Conservation (phyloP, 2,888 invertebrate species). For the Auanema freiburgensis region DNA sequence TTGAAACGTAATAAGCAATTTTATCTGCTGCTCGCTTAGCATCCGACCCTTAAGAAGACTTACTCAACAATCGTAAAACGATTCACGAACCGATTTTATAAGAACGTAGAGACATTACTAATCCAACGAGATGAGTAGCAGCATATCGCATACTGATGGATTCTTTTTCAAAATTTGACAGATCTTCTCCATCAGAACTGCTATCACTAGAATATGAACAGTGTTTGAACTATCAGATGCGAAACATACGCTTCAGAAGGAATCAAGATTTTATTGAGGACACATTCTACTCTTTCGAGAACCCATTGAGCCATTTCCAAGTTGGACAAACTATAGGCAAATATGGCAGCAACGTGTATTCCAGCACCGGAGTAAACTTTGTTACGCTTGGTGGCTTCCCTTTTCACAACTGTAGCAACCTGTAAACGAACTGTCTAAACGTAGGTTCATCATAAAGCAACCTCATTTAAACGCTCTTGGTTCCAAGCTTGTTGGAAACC, state of each 20-base stretch:
- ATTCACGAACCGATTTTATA: slow-evolving; percentile 17
- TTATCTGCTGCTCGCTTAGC: background rate
- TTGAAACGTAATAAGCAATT: slow-evolving; percentile 10
- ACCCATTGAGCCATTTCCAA: slow-evolving; percentile 36
- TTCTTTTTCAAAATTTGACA: slow-evolving; percentile 36
- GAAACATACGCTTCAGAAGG: background rate
- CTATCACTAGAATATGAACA: slow-evolving; percentile 6
- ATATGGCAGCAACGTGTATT: slow-evolving; percentile 27
- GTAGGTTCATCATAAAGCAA: background rate
- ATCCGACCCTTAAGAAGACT: background rate
- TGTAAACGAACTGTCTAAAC: slow-evolving; percentile 10
- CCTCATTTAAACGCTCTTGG: slow-evolving; percentile 21
- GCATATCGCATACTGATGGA: slow-evolving; percentile 25
- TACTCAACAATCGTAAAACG: slow-evolving; percentile 4
- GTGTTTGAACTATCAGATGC: background rate
- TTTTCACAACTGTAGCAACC: slow-evolving; percentile 25
- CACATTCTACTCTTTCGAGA: slow-evolving; percentile 19
- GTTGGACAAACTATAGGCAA: slow-evolving; percentile 22
- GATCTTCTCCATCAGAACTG: slow-evolving; percentile 30
- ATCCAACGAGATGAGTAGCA: slow-evolving; percentile 29
- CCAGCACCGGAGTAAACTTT: slow-evolving; percentile 30
- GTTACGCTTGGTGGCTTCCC: slow-evolving; percentile 38
- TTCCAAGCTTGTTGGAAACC: slow-evolving; percentile 20
- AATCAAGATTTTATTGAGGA: slow-evolving; percentile 13
- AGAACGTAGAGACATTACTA: slow-evolving; percentile 24